Evolutionary conservation across 1,140 invertebrate species (phyloP).

Genomic region (Pogonomyrmex californicus): DNA sequence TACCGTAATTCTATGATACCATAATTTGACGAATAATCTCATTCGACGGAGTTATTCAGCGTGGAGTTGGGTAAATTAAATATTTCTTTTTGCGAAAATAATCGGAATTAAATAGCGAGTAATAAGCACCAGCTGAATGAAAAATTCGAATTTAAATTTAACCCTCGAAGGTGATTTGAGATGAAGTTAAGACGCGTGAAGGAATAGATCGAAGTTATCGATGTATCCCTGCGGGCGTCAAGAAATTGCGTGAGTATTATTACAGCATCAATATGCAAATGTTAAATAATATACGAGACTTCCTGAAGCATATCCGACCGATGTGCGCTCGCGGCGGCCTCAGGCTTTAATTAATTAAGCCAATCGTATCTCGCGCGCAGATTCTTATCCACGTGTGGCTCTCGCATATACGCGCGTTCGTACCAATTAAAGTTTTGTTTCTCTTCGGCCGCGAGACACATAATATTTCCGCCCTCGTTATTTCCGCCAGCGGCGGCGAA

Average conservation of each 20-base stretch:
- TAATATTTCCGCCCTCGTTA: conserved; percentile 39
- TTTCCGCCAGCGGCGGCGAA: conserved; percentile 28
- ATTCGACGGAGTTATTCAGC: background rate
- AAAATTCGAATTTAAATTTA: background rate
- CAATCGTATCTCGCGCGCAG: conserved; percentile 41
- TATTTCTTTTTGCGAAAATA: background rate
- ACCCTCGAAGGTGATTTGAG: background rate
- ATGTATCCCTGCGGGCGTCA: background rate
- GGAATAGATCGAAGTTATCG: background rate
- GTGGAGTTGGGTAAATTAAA: background rate
- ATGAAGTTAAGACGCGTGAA: background rate
- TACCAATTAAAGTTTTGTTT: conserved; percentile 60
- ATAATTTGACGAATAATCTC: background rate
- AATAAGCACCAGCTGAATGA: background rate
- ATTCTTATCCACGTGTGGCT: conserved; percentile 39
- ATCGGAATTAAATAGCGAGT: background rate
- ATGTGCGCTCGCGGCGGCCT: background rate
- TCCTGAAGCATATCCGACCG: conserved; percentile 15
- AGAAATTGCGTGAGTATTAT: conserved; percentile 21
- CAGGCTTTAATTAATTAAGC: conserved; percentile 51
- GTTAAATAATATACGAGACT: conserved; percentile 42
- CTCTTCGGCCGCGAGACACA: conserved; percentile 28
- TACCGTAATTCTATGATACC: too few species aligned
- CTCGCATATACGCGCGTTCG: conserved; percentile 26
- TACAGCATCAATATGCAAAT: conserved; percentile 36